Evolutionary conservation across 2,888 invertebrate genomes (phyloP), one percentile per base, ranked within the genome.

Genomic region (Matsumyia berberina): DNA sequence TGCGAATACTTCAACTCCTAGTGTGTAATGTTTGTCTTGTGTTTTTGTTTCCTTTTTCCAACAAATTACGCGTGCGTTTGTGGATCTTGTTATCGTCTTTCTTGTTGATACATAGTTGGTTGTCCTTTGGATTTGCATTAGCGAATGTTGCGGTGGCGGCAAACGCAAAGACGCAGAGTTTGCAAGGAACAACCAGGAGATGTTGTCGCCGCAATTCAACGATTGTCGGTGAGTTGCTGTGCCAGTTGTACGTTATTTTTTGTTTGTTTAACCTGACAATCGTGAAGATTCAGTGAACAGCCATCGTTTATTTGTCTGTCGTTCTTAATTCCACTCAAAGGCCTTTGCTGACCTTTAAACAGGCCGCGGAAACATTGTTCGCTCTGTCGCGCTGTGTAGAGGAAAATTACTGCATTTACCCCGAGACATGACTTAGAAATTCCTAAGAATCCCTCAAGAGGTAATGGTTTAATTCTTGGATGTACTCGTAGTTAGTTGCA

Each of bases 41-140:
- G 19, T 60, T 8, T 55, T 39, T 53, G 12, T 46, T 12, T 62
- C 11, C n/a, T 33, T 64, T 58, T 55, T 35, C 37, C 8, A 73
- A 62, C 72, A 83, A 78, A 69, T 67, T 69, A 73, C 78, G 78
- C 83, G 72, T 72, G 24, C 69, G 53, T 78, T 82, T 83, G 69
- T 57, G 39, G 53, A 72, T 46, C 77, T 77, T 66, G 57, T 81
- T 74, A 67, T 66, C 51, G 55, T 37, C 19, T 24, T 57, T 70
- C 55, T 69, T 33, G 37, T 60, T n/a, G n/a, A 29, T 11, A 46
- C 8, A 35, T 60, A 35, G 39, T 72, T 49, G 15, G 37, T 37
- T 37, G 24, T 60, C 55, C 39, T 51, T 70, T 55, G 49, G 31
- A 73, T 83, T 83, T 83, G 73, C 78, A 83, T 83, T 73, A 49